Conservation (phyloP, 2,888 invertebrate species). For the Chloroclystis v-ata region DNA sequence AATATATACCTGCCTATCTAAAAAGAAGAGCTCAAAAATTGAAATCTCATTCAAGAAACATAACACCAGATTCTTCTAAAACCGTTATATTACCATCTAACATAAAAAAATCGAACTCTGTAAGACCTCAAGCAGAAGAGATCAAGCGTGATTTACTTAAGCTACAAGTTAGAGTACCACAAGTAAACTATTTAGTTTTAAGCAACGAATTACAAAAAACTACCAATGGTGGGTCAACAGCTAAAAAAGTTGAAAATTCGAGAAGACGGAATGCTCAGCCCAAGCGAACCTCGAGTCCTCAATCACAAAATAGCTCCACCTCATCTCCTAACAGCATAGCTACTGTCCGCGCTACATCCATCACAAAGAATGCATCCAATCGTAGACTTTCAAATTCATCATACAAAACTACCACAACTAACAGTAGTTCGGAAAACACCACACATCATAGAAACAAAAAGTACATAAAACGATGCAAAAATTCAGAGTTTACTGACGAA, state of each 20-base stretch:
- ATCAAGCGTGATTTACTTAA: constrained; percentile 44
- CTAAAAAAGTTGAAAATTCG: constrained; percentile 25
- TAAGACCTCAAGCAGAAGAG: constrained; percentile 35
- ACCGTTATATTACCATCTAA: constrained; percentile 4
- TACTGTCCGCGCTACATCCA: constrained; percentile 50
- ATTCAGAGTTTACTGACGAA: constrained; percentile 33
- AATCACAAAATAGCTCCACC: constrained; percentile 54
- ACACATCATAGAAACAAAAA: constrained; percentile 42
- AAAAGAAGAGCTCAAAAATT: constrained; percentile 25
- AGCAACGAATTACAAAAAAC: constrained; percentile 46
- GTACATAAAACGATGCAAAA: constrained; percentile 39
- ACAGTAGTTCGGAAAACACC: constrained; percentile 42
- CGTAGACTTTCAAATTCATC: constrained; percentile 42
- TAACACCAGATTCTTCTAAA: constrained; percentile 29
- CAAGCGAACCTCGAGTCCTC: constrained; percentile 36
- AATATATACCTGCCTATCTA: constrained; percentile 45
- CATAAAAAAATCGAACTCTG: constrained; percentile 23
- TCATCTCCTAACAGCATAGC: constrained; percentile 58
- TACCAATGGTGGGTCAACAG: constrained; percentile 31
- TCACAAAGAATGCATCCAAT: constrained; percentile 32
- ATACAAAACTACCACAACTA: constrained; percentile 38
- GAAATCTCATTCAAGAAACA: constrained; percentile 20
- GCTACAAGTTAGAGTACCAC: constrained; percentile 34
- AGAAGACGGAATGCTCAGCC: constrained; percentile 28
- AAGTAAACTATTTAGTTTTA: constrained; percentile 48